Evolutionary conservation across 2,888 invertebrate genomes (phyloP).

Genomic region (Nebria salina): DNA sequence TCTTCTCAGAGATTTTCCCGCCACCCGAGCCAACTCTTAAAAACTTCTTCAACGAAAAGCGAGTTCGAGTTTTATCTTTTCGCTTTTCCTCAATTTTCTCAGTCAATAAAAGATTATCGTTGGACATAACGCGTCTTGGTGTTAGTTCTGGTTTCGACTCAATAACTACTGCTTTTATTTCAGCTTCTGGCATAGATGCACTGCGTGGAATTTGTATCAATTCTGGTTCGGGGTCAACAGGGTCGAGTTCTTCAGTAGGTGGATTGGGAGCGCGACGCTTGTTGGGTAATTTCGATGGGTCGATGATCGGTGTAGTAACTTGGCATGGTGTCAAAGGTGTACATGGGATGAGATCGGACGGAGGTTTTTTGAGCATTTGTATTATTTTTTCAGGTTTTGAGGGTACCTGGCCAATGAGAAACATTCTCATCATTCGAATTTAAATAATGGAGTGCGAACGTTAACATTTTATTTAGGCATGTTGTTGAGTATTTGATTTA

Average conservation of each 20-base stretch:
- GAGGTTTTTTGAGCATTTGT: slow-evolving; percentile 24
- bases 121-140: slow-evolving; percentile 77
- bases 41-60: slow-evolving; percentile 86
- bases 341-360: slow-evolving; percentile 37
- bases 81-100: slow-evolving; percentile 62
- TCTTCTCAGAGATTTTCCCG: slow-evolving; percentile 74
- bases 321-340: slow-evolving; percentile 48
- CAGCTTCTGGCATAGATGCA: slow-evolving; percentile 31
- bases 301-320: background rate
- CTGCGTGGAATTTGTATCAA: background rate
- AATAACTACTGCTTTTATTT: slow-evolving; percentile 51
- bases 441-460: slow-evolving; percentile 2
- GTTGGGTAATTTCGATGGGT: slow-evolving; percentile 63
- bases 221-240: slow-evolving; percentile 50
- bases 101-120: slow-evolving; percentile 71
- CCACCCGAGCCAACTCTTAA: slow-evolving; percentile 79
- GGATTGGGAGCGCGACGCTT: slow-evolving; percentile 84
- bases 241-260: slow-evolving; percentile 49
- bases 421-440: slow-evolving; percentile 6
- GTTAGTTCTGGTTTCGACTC: slow-evolving; percentile 70
- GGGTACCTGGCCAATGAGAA: slow-evolving; percentile 24
- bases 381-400: slow-evolving; percentile 37
- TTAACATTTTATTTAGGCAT: background rate
- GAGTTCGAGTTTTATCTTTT: slow-evolving; percentile 75
- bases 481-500: too few relatives aligned